Evolutionary conservation across 2,113 vertebrate species (phyloP), one percentile per base, ranked within the genome.

Genomic region (Amphiprion ocellaris): DNA sequence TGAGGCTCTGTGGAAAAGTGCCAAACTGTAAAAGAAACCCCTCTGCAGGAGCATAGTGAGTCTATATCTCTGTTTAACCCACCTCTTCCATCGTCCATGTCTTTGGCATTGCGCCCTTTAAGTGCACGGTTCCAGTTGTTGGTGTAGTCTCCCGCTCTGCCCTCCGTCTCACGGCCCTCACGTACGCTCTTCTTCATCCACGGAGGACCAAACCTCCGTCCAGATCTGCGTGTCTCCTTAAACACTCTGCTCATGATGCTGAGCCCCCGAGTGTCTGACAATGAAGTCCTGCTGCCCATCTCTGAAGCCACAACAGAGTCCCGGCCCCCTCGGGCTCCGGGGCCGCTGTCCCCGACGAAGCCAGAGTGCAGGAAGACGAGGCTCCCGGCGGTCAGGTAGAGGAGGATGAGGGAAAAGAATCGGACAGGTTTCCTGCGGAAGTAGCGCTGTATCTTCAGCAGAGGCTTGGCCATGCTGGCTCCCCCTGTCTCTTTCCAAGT

Each of bases 331-430:
- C 88, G 2, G 69, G 81, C 0, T 54, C 92, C 49, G 0, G 93
- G 44, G 0, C 95, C 65, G 0, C 92, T 92, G 83, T 97, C 96
- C 21, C 96, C 93, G 0, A 93, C 71, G 0, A 99, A 97, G 17
- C 96, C 96, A 0, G 98, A 91, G 56, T 98, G 97, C 10, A 99
- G 95, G 90, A 99, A 97, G 59, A 98, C 95, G 3, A 99, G 90
- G 77, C 97, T 99, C 19, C 98, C 98, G 0, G 98, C 98, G 0
- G 95, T 97, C 93, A 99, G 90, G 93, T 99, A 99, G 64, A 99
- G 94, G 17, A 96, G 95, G 89, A 99, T 95, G 87, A 99, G 95
- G 2, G 96, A 96, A 83, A 98, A 97, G 93, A 98, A 98, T 9
- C 97, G 95, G 53, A 98, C 82, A 0, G 98, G 98, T 75, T 94